These are phyloP conservation scores for Telmatochromis sp. DNA, from an alignment of 2,113 vertebrate genomes.

Conservation along the genomic window DNA sequence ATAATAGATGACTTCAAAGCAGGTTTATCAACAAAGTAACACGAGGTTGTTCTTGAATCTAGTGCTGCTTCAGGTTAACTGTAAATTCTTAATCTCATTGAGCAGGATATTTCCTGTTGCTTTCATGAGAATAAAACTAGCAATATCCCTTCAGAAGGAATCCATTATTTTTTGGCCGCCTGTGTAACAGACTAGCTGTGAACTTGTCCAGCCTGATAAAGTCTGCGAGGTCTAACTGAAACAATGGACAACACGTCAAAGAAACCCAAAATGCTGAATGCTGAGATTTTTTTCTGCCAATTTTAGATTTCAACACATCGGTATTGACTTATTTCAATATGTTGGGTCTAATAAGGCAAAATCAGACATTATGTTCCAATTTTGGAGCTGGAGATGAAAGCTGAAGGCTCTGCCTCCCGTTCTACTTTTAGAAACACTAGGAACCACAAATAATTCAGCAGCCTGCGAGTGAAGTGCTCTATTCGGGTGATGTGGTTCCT, in stretches of 20 bases:
- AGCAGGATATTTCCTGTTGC: background rate
- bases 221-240: background rate
- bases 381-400: background rate
- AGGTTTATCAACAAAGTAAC: background rate
- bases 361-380: background rate
- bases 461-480: background rate
- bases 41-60: fast-evolving
- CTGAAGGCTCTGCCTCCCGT: background rate
- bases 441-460: background rate
- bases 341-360: background rate
- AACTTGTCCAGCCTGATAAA: background rate
- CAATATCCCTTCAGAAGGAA: background rate
- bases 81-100: background rate
- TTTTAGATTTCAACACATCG: background rate
- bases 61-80: background rate
- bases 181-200: background rate
- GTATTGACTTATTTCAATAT: background rate
- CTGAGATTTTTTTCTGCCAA: background rate
- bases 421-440: background rate
- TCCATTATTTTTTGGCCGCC: background rate
- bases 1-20: background rate
- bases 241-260: background rate
- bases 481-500: background rate
- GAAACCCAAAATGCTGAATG: background rate
- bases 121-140: background rate